Percentiles rank a stretch among this genome's conserved stretches.
These are phyloP conservation scores for Ochotona curzoniae DNA, from an alignment of 2,113 vertebrate species.

Conservation along the genomic window DNA sequence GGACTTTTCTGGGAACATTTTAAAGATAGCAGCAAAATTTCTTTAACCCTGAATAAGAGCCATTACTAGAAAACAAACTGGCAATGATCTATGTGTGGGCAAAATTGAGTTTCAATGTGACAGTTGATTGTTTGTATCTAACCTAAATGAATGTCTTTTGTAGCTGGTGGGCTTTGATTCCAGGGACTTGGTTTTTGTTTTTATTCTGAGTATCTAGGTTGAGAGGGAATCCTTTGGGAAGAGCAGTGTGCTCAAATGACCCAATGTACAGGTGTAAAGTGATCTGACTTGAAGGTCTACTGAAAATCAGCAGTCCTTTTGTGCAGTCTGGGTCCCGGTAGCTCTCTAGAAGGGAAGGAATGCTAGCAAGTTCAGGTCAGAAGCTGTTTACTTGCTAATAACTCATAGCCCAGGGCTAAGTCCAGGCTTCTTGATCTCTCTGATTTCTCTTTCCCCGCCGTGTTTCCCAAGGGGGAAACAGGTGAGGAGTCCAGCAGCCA, in stretches of 20 bases:
- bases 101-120: background rate
- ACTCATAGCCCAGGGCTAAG: constrained; percentile 73
- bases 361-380: constrained; percentile 68
- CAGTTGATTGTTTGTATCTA: background rate
- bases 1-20: constrained; percentile 18
- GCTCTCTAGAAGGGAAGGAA: background rate
- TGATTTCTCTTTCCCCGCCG: constrained; percentile 71
- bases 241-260: background rate
- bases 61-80: background rate
- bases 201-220: constrained; percentile 12
- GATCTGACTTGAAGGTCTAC: constrained; percentile 66
- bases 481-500: constrained; percentile 22
- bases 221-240: constrained; percentile 49
- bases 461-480: constrained; percentile 65
- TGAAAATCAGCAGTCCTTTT: constrained; percentile 57
- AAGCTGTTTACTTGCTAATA: constrained; percentile 73
- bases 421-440: constrained; percentile 53
- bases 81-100: background rate
- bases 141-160: constrained; percentile 29
- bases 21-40: constrained; percentile 22
- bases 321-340: background rate
- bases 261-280: constrained; percentile 3
- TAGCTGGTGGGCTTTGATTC: constrained; percentile 54
- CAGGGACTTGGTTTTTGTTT: background rate
- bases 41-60: constrained; percentile 19